Conservation (phyloP, 2,113 vertebrate species). For the Callaeas wilsoni region DNA sequence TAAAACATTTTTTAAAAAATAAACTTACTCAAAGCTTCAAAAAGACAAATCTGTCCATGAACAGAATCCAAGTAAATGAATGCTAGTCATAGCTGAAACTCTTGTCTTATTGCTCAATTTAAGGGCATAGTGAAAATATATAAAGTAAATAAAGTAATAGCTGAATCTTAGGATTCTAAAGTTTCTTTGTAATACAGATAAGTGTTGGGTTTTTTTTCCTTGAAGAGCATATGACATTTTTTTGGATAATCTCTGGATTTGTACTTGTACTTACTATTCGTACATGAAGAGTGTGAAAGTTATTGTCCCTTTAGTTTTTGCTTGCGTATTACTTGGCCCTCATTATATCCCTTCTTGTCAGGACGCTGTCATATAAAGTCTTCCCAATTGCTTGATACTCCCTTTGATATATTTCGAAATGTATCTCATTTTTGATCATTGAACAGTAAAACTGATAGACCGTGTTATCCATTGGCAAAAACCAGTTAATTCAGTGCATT, state of each 20-base stretch:
- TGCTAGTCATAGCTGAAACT: background rate
- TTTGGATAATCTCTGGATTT: background rate
- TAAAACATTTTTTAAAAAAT: background rate
- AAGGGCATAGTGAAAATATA: background rate
- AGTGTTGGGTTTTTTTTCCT: background rate
- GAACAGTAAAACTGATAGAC: background rate
- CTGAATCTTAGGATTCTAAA: background rate
- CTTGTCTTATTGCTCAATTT: background rate
- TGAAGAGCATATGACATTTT: background rate
- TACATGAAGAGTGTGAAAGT: background rate
- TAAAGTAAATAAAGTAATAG: background rate
- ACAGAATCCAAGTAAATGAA: background rate
- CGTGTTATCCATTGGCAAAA: background rate
- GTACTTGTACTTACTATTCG: background rate
- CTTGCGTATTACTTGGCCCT: background rate
- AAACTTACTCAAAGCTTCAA: background rate
- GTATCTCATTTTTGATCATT: background rate
- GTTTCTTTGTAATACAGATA: background rate
- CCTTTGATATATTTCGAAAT: background rate
- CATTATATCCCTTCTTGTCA: background rate
- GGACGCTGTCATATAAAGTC: background rate
- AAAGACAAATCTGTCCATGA: background rate
- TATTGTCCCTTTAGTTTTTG: background rate
- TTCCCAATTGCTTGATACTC: background rate
- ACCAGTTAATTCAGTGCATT: background rate